Evolutionary conservation across 2,888 invertebrate genomes (phyloP).

Genomic region (Macrophya alboannulata): DNA sequence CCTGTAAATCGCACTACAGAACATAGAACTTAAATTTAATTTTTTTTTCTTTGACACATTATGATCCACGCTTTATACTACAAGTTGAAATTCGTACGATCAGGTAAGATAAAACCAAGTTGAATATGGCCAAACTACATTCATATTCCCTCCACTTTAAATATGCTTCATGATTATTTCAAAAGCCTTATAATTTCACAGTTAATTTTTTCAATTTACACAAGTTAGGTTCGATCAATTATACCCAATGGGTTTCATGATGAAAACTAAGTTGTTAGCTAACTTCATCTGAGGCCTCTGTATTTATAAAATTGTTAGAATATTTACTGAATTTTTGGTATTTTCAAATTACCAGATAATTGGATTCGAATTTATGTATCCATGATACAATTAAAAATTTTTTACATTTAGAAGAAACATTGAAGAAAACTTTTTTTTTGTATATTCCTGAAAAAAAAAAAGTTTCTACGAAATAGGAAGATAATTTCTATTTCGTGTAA

Average conservation of each 20-base stretch:
- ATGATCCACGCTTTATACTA: constrained; percentile 30
- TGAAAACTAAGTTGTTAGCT: constrained; percentile 13
- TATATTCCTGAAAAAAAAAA: background rate
- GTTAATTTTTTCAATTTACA: background rate
- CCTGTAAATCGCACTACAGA: constrained; percentile 75
- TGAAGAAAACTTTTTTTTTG: background rate
- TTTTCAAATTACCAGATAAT: background rate
- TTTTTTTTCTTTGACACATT: constrained; percentile 11
- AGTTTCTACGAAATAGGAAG: background rate
- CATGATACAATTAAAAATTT: background rate
- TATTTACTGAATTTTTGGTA: background rate
- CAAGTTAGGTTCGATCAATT: background rate
- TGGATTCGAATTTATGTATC: background rate
- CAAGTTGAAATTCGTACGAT: constrained; percentile 46
- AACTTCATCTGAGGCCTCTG: background rate
- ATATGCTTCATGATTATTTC: background rate
- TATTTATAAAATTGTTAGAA: background rate
- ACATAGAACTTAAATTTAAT: constrained; percentile 77
- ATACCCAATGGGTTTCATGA: background rate
- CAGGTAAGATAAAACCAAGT: constrained; percentile 27
- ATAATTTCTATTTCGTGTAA: background rate
- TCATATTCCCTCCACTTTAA: background rate
- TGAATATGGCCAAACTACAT: constrained; percentile 32
- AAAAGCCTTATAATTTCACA: background rate
- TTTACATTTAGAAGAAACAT: constrained; percentile 13